Percentiles rank a stretch among this genome's conserved stretches.
phyloP scores from a whole-genome alignment of 2,797 vertebrate genomes.

The Lophius americanus region DNA sequence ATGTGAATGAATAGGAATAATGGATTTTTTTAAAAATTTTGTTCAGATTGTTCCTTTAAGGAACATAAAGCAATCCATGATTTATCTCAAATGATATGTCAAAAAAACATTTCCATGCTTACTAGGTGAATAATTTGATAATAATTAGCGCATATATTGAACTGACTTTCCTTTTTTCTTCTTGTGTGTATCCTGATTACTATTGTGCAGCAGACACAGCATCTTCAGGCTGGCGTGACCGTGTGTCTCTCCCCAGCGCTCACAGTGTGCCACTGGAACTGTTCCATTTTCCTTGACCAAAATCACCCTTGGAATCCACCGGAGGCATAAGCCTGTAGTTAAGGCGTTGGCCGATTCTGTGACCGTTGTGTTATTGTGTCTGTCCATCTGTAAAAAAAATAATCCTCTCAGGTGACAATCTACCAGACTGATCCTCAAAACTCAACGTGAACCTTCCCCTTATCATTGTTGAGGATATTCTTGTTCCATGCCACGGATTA shows the following conservation, averaged over 20 bases:
- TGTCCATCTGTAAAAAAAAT: slow-evolving; percentile 8
- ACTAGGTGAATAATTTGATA: no score
- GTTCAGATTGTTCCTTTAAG: no score
- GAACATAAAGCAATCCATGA: no score
- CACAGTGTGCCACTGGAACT: slow-evolving; percentile 48
- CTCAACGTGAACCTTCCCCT: not conserved
- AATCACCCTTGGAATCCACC: slow-evolving; percentile 40
- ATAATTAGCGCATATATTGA: no score
- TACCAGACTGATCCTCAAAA: not conserved
- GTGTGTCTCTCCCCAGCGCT: slow-evolving; percentile 12
- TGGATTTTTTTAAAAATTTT: no score
- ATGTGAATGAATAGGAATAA: no score
- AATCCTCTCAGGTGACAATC: not conserved
- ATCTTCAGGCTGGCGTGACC: slow-evolving; percentile 25
- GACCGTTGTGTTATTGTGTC: slow-evolving; percentile 8
- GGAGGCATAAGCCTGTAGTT: slow-evolving; percentile 36
- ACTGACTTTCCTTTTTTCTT: no score
- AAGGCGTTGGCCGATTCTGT: slow-evolving; percentile 17
- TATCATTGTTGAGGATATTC: not conserved
- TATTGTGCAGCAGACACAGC: slow-evolving; percentile 23
- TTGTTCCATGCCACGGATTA: no score
- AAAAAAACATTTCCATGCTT: no score
- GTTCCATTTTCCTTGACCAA: slow-evolving; percentile 57
- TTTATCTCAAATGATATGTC: no score
- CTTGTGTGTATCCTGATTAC: slow-evolving; percentile 22